These are phyloP conservation scores for Aulostomus chinensis DNA, from an alignment of 2,797 vertebrate species.

Conservation along the genomic window DNA sequence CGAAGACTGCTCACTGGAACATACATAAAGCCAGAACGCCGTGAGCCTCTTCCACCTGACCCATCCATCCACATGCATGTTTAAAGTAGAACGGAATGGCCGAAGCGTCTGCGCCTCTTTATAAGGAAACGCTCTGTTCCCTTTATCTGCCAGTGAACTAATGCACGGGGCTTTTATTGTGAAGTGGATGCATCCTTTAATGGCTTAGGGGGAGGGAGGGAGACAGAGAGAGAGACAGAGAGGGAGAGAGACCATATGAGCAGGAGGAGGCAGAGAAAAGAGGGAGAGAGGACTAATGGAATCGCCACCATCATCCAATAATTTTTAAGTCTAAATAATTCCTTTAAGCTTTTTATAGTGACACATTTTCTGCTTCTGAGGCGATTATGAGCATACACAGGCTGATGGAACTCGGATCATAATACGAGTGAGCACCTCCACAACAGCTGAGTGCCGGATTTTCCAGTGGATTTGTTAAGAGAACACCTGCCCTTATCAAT, in stretches of 20 bases:
- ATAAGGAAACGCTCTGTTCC: slow-evolving; percentile 48
- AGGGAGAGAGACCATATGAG: slow-evolving; percentile 13
- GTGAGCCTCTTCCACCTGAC: slow-evolving; percentile 32
- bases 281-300: slow-evolving; percentile 63
- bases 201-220: no score
- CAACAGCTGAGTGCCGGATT: slow-evolving; percentile 32
- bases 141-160: slow-evolving; percentile 60
- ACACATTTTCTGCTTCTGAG: slow-evolving; percentile 40
- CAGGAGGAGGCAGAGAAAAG: slow-evolving; percentile 42
- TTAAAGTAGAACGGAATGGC: slow-evolving; percentile 58
- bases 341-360: slow-evolving; percentile 57
- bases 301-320: slow-evolving; percentile 59
- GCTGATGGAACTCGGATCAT: slow-evolving; percentile 47
- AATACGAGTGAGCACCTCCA: slow-evolving; percentile 25
- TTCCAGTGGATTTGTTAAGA: slow-evolving; percentile 39
- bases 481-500: slow-evolving; percentile 49
- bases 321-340: slow-evolving; percentile 62
- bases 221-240: slow-evolving; percentile 28
- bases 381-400: slow-evolving; percentile 47
- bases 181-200: slow-evolving; percentile 65
- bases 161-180: slow-evolving; percentile 67
- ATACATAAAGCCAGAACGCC: slow-evolving; percentile 57
- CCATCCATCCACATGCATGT: slow-evolving; percentile 58
- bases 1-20: slow-evolving; percentile 58
- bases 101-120: slow-evolving; percentile 38